Percentiles rank a stretch among this genome's conserved stretches.
Conservation (phyloP, 2,888 invertebrate species). For the Incurvaria masculella region DNA sequence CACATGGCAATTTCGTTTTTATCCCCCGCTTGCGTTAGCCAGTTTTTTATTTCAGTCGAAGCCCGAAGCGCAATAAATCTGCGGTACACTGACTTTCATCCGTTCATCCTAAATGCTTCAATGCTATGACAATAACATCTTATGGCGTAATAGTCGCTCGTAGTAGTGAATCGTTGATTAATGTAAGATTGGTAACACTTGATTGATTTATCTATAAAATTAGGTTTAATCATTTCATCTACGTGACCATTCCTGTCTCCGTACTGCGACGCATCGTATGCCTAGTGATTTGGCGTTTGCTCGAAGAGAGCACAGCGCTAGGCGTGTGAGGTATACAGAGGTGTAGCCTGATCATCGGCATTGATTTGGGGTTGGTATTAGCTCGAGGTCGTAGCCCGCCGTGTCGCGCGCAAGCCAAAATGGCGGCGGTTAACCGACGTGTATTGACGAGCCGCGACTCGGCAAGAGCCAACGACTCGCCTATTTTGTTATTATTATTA, state of each 20-base stretch:
- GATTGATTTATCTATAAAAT: slow-evolving; percentile 37
- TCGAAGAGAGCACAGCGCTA: background rate
- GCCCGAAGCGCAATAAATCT: background rate
- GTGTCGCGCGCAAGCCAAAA: background rate
- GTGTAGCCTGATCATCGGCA: background rate
- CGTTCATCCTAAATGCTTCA: slow-evolving; percentile 40
- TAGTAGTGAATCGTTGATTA: slow-evolving; percentile 58
- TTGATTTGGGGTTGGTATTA: background rate
- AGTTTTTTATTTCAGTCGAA: no score
- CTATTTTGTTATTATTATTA: background rate
- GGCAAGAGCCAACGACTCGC: background rate
- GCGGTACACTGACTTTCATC: background rate
- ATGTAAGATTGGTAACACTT: slow-evolving; percentile 59
- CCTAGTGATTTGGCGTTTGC: background rate
- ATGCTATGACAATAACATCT: slow-evolving; percentile 54
- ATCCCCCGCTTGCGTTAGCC: no score
- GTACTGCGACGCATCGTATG: background rate
- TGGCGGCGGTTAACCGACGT: background rate
- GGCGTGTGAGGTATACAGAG: background rate
- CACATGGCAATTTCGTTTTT: no score
- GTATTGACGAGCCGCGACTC: no score
- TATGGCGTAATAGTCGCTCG: slow-evolving; percentile 57
- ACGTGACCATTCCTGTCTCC: background rate
- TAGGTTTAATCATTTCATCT: background rate
- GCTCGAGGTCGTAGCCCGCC: background rate